Conservation (phyloP, 2,888 invertebrate genomes). For the Eupithecia vulgata region DNA sequence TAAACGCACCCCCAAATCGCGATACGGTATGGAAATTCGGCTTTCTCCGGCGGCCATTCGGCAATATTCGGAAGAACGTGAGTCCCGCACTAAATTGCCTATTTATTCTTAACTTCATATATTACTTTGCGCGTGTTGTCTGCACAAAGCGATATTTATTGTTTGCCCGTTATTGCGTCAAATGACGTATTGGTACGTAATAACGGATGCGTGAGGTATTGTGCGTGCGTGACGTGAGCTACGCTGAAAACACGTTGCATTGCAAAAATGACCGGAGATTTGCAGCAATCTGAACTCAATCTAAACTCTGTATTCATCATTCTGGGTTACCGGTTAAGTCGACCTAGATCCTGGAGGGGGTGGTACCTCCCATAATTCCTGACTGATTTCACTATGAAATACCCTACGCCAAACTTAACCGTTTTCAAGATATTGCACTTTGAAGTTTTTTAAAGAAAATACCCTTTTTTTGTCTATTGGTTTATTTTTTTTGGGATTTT, state of each 20-base stretch:
- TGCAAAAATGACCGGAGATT: neutral
- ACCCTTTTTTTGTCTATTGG: no score
- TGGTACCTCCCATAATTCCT: no score
- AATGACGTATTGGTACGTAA: conserved; percentile 82
- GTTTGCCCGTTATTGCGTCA: conserved; percentile 83
- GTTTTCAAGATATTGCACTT: no score
- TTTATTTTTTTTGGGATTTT: no score
- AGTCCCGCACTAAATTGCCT: conserved; percentile 82
- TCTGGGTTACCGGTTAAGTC: no score
- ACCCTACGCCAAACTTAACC: no score
- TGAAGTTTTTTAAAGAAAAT: no score
- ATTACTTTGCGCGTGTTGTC: conserved; percentile 84
- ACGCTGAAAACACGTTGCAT: conserved; percentile 3
- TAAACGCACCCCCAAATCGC: conserved; percentile 81
- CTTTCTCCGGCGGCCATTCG: conserved; percentile 80
- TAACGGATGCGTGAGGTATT: conserved; percentile 71
- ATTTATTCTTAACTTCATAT: conserved; percentile 85
- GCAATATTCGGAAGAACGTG: conserved; percentile 82
- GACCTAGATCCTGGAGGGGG: no score
- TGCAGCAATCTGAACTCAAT: neutral
- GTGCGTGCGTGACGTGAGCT: conserved; percentile 60
- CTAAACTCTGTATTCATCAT: neutral
- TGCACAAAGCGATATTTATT: conserved; percentile 84
- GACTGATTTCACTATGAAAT: no score
- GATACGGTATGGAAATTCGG: conserved; percentile 82